Evolutionary conservation across 2,113 vertebrate species (phyloP).

Genomic region (Petroica traversi): DNA sequence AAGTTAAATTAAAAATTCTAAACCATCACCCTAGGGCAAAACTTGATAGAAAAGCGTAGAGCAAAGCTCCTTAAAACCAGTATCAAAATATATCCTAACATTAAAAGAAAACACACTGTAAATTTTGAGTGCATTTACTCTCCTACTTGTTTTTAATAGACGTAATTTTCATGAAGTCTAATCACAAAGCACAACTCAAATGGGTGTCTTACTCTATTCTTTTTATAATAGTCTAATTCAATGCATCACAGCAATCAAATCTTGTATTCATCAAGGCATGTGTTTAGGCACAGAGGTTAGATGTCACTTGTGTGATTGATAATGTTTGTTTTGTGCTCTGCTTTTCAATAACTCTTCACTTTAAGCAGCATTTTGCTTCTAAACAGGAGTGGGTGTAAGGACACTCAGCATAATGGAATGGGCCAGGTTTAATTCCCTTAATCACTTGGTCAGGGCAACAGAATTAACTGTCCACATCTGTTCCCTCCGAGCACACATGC

Average conservation of each 20-base stretch:
- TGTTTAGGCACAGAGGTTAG: conserved; percentile 62
- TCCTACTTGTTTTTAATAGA: conserved; percentile 15
- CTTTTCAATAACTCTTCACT: conserved; percentile 68
- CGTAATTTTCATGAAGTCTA: conserved; percentile 33
- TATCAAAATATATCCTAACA: neutral
- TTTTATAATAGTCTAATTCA: conserved; percentile 52
- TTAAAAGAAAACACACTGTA: neutral
- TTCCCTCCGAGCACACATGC: conserved; percentile 50
- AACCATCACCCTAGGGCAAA: conserved; percentile 13
- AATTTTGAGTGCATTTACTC: conserved; percentile 2
- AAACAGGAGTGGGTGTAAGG: conserved; percentile 68
- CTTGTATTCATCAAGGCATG: conserved; percentile 25
- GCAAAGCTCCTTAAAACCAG: neutral
- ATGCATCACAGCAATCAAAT: conserved; percentile 18
- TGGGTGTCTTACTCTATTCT: neutral
- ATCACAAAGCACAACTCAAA: conserved; percentile 39
- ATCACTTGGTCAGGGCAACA: conserved; percentile 75
- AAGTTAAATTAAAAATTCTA: conserved; percentile 54
- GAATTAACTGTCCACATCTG: conserved; percentile 81
- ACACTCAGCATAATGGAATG: conserved; percentile 74
- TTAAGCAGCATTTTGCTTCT: conserved; percentile 53
- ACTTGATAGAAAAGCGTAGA: neutral
- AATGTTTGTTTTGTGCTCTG: conserved; percentile 66
- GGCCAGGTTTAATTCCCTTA: conserved; percentile 80
- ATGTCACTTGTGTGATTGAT: conserved; percentile 70